phyloP scores from a whole-genome alignment of 2,797 vertebrate species.

The Sebastes umbrosus region DNA sequence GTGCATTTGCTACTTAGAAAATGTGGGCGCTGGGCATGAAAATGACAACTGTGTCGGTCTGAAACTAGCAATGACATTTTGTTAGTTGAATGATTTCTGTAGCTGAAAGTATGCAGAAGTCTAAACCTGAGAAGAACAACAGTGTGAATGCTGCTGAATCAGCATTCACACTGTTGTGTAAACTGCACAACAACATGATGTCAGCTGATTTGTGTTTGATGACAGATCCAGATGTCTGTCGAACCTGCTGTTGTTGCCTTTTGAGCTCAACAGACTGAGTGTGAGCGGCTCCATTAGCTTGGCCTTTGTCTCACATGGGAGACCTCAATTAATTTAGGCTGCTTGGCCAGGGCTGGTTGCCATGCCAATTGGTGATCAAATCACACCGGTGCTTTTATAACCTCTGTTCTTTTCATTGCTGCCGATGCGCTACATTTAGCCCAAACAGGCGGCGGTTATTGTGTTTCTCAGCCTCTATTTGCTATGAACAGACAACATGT shows the following conservation, averaged over 20 bases:
- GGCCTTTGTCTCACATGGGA: conserved; percentile 62
- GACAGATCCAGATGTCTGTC: conserved; percentile 21
- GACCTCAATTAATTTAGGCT: conserved; percentile 63
- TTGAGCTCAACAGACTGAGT: conserved; percentile 39
- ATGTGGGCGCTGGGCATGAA: too few relatives aligned
- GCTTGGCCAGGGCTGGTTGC: conserved; percentile 60
- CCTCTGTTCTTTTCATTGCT: conserved; percentile 59
- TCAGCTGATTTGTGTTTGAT: neutral
- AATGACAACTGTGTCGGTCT: too few relatives aligned
- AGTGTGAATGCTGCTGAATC: too few relatives aligned
- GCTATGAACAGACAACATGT: conserved; percentile 48
- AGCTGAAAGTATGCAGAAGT: too few relatives aligned
- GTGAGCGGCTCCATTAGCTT: conserved; percentile 40
- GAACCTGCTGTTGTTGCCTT: conserved; percentile 31
- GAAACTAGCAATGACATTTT: too few relatives aligned
- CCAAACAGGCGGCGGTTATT: conserved; percentile 43
- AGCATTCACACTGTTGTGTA: neutral
- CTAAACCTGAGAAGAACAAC: too few relatives aligned
- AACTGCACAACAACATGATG: neutral
- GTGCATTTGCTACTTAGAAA: too few relatives aligned
- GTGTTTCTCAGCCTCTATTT: conserved; percentile 52
- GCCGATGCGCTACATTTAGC: conserved; percentile 66
- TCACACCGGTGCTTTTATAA: conserved; percentile 60
- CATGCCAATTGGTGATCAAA: conserved; percentile 69
- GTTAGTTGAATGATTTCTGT: too few relatives aligned